Base-by-base conservation (phyloP, 2,113 vertebrate genomes). In the Ctenomys sociabilis region DNA sequence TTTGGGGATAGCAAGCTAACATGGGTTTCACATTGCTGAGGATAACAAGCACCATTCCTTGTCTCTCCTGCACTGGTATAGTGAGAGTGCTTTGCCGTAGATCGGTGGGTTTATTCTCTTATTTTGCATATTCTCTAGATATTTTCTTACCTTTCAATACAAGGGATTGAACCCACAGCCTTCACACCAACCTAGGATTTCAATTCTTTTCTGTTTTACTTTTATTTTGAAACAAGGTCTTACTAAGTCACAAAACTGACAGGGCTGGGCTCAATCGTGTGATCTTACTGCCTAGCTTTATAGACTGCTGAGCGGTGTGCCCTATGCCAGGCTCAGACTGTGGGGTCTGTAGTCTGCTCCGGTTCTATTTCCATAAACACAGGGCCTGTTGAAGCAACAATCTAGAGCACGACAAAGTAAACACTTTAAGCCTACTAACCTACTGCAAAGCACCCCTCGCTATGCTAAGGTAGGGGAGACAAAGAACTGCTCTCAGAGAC, bases 321-420 rank as follows among this genome's bases (percentile, higher is more conserved):
- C 5, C 17, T 9, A 73, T 43, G 22, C 21, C 22, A 40, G 37
- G 21, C 37, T 26, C 72, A 26, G 13, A 4, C 72, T 43, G 37
- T 95, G 7, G 45, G 5, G 64, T 70, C 30, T 66, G 26, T 17
- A 6, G 4, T 5, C 35, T 30, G 28, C 5, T 17, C 19, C 24
- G 5, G 59, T 3, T 49, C 35, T 4, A 32, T 37, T 66, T 22
- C 10, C 40, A 66, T 32, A 37, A 19, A 57, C 45, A 45, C 4
- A 43, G 4, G 40, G 21, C 54, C 19, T 10, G 14, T 7, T 37
- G 40, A 78, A 13, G 9, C 52, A 26, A 63, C n/a, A 22, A 28
- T 49, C 17, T 4, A 30, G 1, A 11, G 1, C 11, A 1, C 0
- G 10, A 30, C 17, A 17, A 52, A 22, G 8, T 54, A n/a, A 35